These are phyloP conservation scores for Xenops minutus DNA, from an alignment of 2,797 vertebrate species.

Conservation along the genomic window DNA sequence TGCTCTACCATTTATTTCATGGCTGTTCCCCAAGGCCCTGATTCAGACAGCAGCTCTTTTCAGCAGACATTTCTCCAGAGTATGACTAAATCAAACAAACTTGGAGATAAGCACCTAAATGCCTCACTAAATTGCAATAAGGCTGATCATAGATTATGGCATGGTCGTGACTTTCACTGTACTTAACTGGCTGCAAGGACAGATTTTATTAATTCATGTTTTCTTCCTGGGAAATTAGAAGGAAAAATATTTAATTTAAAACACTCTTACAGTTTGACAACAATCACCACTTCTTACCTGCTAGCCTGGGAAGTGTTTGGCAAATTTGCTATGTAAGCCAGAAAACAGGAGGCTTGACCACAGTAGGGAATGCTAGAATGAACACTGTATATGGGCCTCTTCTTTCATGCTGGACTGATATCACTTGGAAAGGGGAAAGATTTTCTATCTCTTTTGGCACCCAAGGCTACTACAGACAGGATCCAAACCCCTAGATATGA, in stretches of 20 bases:
- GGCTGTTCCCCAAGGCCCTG: not conserved
- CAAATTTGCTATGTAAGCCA: not conserved
- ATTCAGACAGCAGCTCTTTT: slow-evolving; percentile 1
- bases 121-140: not conserved
- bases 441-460: not conserved
- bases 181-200: not conserved
- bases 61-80: not conserved
- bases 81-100: slow-evolving; percentile 29
- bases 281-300: not conserved
- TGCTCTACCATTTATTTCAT: not conserved
- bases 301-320: not conserved
- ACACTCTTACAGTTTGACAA: not conserved
- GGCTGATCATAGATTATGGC: not conserved
- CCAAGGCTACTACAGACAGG: not conserved
- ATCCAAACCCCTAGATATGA: not conserved
- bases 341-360: not conserved
- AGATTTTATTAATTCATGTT: not conserved
- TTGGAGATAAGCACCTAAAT: not conserved
- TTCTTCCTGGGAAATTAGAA: not conserved
- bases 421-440: not conserved
- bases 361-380: not conserved
- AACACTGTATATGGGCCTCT: not conserved
- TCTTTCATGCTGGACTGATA: not conserved
- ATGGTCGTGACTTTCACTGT: not conserved
- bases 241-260: not conserved